Evolutionary conservation across 2,888 invertebrate genomes (phyloP), one percentile per base, ranked within the genome.

Genomic region (Pycnomerus fuliginosus): DNA sequence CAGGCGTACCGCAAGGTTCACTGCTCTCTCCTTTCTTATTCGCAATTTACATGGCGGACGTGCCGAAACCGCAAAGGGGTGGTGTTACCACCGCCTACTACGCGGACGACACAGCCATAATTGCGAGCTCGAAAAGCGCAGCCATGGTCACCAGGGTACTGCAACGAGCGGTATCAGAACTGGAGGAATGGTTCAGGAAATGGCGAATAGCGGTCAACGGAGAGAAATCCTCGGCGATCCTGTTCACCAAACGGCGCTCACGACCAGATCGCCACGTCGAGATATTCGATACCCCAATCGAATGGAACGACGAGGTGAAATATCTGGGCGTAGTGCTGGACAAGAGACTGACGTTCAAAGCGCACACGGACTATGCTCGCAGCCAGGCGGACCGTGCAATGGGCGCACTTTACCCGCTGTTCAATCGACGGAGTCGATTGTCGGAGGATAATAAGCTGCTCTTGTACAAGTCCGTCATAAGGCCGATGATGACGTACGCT

Each of bases 401-500:
- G 4, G 11, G 27, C 4, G 11, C 8, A 27, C 11, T 27, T 4
- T 27, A 10, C 8, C 27, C 27, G 10, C 7, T 27, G 10, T 7
- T 10, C 5, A 27, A 10, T 4, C 7, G 27, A 4, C 5, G 10
- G 4, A 27, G 27, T 10, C 8, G 27, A 10, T 10, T 10, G 10
- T 8, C 8, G 4, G 11, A 4, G 4, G 8, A 10, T 7, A 27
- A 27, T 10, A 27, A 27, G 11, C 8, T 27, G 4, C 27, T 5
- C 7, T 7, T 27, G 4, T 27, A 27, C 27, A 27, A 27, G 10
- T 8, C 10, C 27, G 10, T 27, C 11, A 27, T 27, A 4, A 10
- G 10, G 11, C 27, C 27, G 27, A 10, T 27, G 5, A 4, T 28
- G 12, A 41, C 28, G n/a, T 34, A 31, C 16, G 28, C 20, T 17